A percentile compares a stretch with the other conserved stretches of the same genome.
phyloP scores from a whole-genome alignment of 2,797 vertebrate species.

The Arctocebus calabarensis region DNA sequence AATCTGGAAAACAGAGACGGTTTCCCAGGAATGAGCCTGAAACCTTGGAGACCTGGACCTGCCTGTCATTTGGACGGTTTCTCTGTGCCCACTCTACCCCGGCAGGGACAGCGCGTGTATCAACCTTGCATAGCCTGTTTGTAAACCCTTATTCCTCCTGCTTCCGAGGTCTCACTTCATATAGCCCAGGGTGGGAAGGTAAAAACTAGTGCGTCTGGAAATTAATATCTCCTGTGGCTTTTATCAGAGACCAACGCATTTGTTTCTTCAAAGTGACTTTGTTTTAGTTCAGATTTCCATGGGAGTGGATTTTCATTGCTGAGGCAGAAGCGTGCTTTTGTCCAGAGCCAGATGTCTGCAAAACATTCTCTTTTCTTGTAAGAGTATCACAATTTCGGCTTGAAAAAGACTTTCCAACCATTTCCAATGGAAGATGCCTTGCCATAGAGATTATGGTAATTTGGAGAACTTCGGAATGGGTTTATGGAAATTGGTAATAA shows the following conservation, averaged over 20 bases:
- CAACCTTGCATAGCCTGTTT: background rate
- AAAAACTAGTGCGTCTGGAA: rapidly evolving
- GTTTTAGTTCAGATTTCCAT: background rate
- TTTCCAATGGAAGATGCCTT: background rate
- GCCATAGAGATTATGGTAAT: background rate
- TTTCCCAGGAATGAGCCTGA: background rate
- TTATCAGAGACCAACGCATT: rapidly evolving
- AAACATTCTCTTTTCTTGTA: background rate
- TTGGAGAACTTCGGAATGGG: background rate
- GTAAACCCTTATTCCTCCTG: background rate
- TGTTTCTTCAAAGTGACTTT: background rate
- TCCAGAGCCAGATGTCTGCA: background rate
- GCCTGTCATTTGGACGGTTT: rapidly evolving
- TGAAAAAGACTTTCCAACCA: background rate
- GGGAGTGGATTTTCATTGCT: background rate
- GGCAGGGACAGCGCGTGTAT: rapidly evolving
- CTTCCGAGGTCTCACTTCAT: no score
- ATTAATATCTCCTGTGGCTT: background rate
- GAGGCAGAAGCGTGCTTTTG: background rate
- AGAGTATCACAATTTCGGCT: background rate
- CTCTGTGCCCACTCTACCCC: no score
- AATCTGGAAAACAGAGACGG: background rate
- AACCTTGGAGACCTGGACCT: rapidly evolving
- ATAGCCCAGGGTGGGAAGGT: rapidly evolving
- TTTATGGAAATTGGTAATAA: background rate